phyloP scores from a whole-genome alignment of 1,140 invertebrate species.

The Hydropsyche tenuis region DNA sequence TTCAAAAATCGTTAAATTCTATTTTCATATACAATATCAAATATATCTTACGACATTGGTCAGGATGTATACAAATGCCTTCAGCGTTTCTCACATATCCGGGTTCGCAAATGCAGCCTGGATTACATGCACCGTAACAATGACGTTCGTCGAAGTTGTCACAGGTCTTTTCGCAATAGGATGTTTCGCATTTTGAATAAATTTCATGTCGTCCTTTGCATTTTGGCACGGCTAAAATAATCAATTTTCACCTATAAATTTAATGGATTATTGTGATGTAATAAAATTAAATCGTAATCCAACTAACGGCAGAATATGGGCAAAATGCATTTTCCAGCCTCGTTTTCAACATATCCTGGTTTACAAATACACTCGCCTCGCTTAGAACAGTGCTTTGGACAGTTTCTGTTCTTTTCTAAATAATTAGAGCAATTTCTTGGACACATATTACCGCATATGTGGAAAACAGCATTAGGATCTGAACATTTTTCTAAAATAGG shows the following conservation, averaged over 20 bases:
- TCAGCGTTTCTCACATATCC: slow-evolving; percentile 23
- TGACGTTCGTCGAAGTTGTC: no score
- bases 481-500: neutral
- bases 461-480: neutral
- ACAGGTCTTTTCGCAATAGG: no score
- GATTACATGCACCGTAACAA: neutral
- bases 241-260: no score
- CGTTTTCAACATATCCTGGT: neutral
- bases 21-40: no score
- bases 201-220: neutral
- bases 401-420: no score
- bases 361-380: neutral
- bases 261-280: no score
- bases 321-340: neutral
- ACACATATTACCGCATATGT: neutral
- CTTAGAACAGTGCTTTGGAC: no score
- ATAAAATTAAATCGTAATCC: no score
- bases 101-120: slow-evolving; percentile 19
- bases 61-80: neutral
- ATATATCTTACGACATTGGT: slow-evolving; percentile 45
- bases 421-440: neutral
- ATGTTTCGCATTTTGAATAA: no score
- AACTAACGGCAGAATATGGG: neutral
- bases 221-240: neutral
- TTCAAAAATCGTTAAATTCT: no score